phyloP scores from a whole-genome alignment of 35 echinoderm and acorn worm genomes.

The Eucidaris tribuloides region DNA sequence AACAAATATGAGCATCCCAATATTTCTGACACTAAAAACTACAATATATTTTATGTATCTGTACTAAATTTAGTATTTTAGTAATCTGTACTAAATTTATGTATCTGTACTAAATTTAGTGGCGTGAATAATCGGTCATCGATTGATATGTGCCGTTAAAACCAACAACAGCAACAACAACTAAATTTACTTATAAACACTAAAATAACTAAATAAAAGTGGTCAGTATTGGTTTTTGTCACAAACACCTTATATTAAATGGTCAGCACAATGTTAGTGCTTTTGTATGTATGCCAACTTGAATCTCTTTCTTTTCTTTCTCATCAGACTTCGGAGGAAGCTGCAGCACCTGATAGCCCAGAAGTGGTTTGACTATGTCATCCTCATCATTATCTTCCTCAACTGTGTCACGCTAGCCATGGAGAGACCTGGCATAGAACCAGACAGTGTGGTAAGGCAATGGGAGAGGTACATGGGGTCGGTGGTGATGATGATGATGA shows the following conservation, averaged over 20 bases:
- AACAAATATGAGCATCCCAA: too few relatives aligned
- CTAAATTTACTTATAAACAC: neutral
- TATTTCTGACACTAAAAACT: too few relatives aligned
- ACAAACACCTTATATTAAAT: neutral
- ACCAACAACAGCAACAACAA: neutral
- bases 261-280: neutral
- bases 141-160: too few relatives aligned
- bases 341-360: constrained; percentile 59
- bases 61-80: too few relatives aligned
- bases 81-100: too few relatives aligned
- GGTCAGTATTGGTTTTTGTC: neutral
- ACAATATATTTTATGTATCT: too few relatives aligned
- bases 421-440: constrained; percentile 69
- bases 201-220: neutral
- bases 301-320: neutral
- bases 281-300: too few relatives aligned
- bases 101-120: too few relatives aligned
- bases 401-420: constrained; percentile 95
- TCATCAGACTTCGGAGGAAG: constrained; percentile 72
- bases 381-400: constrained; percentile 77
- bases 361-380: constrained; percentile 91
- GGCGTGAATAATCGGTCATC: too few relatives aligned
- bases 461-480: too few relatives aligned
- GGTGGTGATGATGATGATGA: too few relatives aligned
- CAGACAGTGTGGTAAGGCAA: constrained; percentile 78